Evolutionary conservation across 1,140 invertebrate genomes (phyloP), one percentile per base, ranked within the genome.

Genomic region (Zaprionus vittiger): DNA sequence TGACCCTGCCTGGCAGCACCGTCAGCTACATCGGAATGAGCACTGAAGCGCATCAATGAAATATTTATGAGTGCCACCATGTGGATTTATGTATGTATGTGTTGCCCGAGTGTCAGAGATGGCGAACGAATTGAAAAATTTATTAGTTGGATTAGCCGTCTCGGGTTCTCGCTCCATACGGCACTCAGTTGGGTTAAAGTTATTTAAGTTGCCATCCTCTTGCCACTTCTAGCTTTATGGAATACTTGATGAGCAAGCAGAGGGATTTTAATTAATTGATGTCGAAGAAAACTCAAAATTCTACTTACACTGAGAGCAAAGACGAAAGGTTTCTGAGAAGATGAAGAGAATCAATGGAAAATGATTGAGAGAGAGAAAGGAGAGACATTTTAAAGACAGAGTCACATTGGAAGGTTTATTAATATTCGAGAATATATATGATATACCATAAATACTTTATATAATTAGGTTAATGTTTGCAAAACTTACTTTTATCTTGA

Each of bases 51-150:
- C 70, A 56, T 60, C 67, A 73, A 79, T 87, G 78, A 87, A 87
- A 87, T 87, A 84, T 89, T 80, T 81, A 81, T 80, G 84, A 83
- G 67, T 66, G 14, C 60, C 17, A 61, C 73, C 83, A 83, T 78
- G 77, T 78, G 72, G 83, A 87, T 86, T 85, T 86, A 86, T 85
- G 83, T 73, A 71, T 75, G 56, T 62, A 24, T 44, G 56, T 38
- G 56, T 38, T 22, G 11, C 34, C 24, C 5, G 49, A 52, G 15
- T 28, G 66, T 75, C 54, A 60, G 44, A 68, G n/a, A 15, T 62
- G 65, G 54, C 41, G 69, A 55, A 60, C 12, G 68, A 73, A 70
- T 64, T 78, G 84, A 77, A 87, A 86, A 80, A 86, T 87, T 66
- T 87, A 86, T 86, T 80, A 78, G 62, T 31, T 68, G 80, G 59